Percentiles rank a stretch among this genome's conserved stretches.
Conservation (phyloP, 2,888 invertebrate genomes). For the Aelia acuminata region DNA sequence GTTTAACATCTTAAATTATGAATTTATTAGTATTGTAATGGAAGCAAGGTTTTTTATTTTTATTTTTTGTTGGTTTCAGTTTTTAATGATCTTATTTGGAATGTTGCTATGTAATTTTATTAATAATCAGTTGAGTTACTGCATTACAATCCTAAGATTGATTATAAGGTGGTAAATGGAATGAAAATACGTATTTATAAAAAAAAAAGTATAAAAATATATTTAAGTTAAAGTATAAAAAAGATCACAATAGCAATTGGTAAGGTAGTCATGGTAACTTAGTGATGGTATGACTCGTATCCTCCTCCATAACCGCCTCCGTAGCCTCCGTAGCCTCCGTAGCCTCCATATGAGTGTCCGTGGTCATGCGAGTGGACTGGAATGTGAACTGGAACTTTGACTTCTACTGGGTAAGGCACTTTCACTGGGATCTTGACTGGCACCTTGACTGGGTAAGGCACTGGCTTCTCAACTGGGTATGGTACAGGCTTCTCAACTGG, state of each 20-base stretch:
- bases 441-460: conserved; percentile 79
- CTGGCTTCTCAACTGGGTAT: conserved; percentile 67
- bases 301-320: conserved; percentile 65
- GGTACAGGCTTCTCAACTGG: conserved; percentile 78
- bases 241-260: conserved; percentile 63
- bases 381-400: conserved; percentile 77
- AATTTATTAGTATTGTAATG: not conserved
- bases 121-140: not conserved
- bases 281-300: conserved; percentile 63
- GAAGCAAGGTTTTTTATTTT: not conserved
- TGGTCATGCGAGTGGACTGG: conserved; percentile 70
- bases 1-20: no score
- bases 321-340: conserved; percentile 64
- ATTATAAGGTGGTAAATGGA: not conserved
- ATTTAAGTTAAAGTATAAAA: conserved; percentile 63
- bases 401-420: conserved; percentile 77
- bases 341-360: conserved; percentile 64
- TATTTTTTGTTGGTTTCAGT: not conserved
- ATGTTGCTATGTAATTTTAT: not conserved
- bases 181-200: conserved; percentile 51
- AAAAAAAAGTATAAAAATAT: conserved; percentile 63
- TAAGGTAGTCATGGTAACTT: conserved; percentile 55
- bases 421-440: conserved; percentile 76
- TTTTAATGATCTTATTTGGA: not conserved
- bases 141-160: not conserved